These are phyloP conservation scores for Heliconius aoede DNA, from an alignment of 2,888 invertebrate species.

Conservation along the genomic window DNA sequence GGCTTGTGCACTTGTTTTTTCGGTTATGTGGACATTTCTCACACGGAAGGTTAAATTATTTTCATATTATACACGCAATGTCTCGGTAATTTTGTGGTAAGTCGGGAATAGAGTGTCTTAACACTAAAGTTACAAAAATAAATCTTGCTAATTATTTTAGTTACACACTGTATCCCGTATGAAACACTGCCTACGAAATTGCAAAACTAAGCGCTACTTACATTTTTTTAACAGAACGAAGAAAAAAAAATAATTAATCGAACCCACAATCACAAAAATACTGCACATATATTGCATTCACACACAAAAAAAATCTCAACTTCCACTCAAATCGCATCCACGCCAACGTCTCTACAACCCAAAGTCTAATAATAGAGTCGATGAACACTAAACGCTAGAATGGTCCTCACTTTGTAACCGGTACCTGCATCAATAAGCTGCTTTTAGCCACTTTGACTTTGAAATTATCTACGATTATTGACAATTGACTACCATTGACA, in stretches of 20 bases:
- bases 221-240: not conserved
- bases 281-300: too few species aligned
- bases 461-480: constrained; percentile 13
- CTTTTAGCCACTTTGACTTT: constrained; percentile 12
- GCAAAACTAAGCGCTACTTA: not conserved
- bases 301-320: too few species aligned
- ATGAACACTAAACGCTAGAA: not conserved
- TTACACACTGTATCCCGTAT: too few species aligned
- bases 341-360: not conserved
- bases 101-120: not conserved
- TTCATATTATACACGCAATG: not conserved
- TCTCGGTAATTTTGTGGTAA: not conserved
- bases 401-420: constrained; percentile 15
- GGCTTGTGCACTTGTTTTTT: too few species aligned
- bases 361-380: constrained; percentile 3
- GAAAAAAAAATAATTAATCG: too few species aligned
- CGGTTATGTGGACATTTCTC: too few species aligned
- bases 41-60: too few species aligned
- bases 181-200: not conserved
- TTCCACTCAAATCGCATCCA: not conserved
- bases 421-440: constrained; percentile 3
- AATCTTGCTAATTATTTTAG: too few species aligned
- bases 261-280: not conserved
- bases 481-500: not conserved
- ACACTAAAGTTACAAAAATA: too few species aligned